Percentiles rank a stretch among this genome's conserved stretches.
Conservation (phyloP, 2,888 invertebrate genomes). For the Exephanes ischioxanthus region DNA sequence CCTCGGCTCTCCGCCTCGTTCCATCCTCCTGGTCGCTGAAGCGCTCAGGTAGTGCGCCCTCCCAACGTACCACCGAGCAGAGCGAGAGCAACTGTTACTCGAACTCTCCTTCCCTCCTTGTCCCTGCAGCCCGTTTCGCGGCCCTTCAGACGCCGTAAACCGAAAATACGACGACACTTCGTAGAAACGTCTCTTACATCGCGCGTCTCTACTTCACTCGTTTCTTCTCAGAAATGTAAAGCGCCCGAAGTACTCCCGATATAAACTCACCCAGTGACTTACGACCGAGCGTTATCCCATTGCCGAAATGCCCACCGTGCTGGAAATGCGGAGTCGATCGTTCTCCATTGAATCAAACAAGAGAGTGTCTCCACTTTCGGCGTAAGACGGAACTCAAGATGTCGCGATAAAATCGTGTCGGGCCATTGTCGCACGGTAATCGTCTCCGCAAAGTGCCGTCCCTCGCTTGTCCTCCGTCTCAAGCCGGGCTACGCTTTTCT, state of each 20-base stretch:
- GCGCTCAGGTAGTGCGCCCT: constrained; percentile 73
- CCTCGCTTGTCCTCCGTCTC: constrained; percentile 35
- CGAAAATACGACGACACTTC: constrained; percentile 81
- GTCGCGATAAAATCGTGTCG: constrained; percentile 69
- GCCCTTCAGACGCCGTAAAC: constrained; percentile 79
- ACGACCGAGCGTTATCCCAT: constrained; percentile 27
- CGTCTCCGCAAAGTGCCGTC: constrained; percentile 61
- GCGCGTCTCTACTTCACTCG: constrained; percentile 25
- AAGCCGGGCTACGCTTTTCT: constrained; percentile 33
- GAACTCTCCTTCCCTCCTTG: constrained; percentile 40
- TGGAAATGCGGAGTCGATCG: constrained; percentile 12
- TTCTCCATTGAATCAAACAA: constrained; percentile 42
- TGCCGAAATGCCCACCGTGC: not conserved
- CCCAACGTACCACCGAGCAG: constrained; percentile 57
- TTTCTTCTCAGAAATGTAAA: constrained; percentile 41
- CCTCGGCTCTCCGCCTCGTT: constrained; percentile 66
- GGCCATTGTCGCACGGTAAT: constrained; percentile 77
- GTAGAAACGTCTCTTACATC: constrained; percentile 70
- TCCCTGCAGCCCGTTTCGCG: constrained; percentile 61
- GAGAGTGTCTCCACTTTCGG: not conserved
- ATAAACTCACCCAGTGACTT: constrained; percentile 55
- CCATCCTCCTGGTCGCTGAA: constrained; percentile 74
- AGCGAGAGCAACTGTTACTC: constrained; percentile 37
- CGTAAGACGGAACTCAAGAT: not conserved
- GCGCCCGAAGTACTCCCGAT: constrained; percentile 38